Base-by-base conservation (phyloP, 1,140 invertebrate genomes). In the Yoshiicerus persimilis region DNA sequence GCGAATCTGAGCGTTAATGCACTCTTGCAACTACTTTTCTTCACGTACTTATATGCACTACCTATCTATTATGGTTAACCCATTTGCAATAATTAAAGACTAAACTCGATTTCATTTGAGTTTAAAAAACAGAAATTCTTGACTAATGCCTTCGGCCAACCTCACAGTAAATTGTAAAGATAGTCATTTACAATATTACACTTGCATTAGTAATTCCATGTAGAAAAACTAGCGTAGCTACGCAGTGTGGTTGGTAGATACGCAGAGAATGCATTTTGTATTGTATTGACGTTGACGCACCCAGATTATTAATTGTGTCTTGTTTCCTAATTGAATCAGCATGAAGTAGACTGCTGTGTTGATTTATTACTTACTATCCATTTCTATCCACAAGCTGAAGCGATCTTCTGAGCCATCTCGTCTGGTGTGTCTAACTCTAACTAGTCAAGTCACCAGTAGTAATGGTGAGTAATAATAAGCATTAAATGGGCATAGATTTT, bases 221-320 rank as follows among this genome's bases (percentile, higher is more conserved):
- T n/a, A 56, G 13, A 56, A 56, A 56, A 56, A 56, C 20, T 56
- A n/a, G 47, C 16, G n/a, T 56, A 56, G 4, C 47, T 56, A 56
- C 47, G 5, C 16, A 56, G 16, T n/a, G 13, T 47, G 39, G 1
- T 8, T 11, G 3, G 8, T 13, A 41, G 39, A 47, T 47, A 56
- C 16, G 47, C 8, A n/a, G 47, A 56, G 47, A 56, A 56, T 56
- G 47, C 47, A 36, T 80, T 80, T 23, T 80, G 34, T 36, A 34
- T 32, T 80, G 75, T 80, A 80, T 80, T 80, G 75, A 80, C 66
- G 75, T n/a, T 80, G 75, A 80, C 75, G 75, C 75, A 80, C 75
- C 75, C 75, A 80, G 75, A 80, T 80, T 80, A 80, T 80, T 80
- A 80, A 80, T 80, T 80, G 75, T 80, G 75, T 80, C 75, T 80